Percentiles rank a stretch among this genome's conserved stretches.
phyloP scores from a whole-genome alignment of 35 echinoderm and acorn worm species.

The Apostichopus japonicus region DNA sequence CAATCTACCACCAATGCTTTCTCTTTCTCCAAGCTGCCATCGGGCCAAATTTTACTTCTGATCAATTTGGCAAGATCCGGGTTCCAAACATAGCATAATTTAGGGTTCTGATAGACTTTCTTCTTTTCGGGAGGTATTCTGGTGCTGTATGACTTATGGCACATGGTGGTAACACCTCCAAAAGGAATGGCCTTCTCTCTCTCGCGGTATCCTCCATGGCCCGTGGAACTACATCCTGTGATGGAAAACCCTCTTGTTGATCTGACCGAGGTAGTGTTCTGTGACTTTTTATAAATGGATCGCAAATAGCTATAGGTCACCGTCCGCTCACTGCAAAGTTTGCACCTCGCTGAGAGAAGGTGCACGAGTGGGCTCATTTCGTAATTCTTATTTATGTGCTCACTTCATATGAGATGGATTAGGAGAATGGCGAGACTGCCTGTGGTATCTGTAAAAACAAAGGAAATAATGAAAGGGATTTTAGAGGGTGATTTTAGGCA shows the following conservation, averaged over 20 bases:
- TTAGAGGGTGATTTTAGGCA: too few relatives aligned
- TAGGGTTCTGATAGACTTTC: conserved; percentile 55
- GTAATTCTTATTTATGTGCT: not conserved
- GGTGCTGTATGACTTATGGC: not conserved
- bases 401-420: not conserved
- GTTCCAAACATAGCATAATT: conserved; percentile 58
- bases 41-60: conserved; percentile 63
- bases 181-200: not conserved
- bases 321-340: not conserved
- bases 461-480: not conserved
- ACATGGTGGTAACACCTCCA: not conserved
- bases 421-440: not conserved
- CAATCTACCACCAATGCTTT: conserved; percentile 69
- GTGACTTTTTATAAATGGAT: not conserved
- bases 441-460: not conserved
- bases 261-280: not conserved
- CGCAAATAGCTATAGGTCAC: conserved; percentile 44
- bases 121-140: conserved; percentile 29
- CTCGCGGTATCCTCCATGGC: not conserved
- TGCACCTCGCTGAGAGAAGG: not conserved
- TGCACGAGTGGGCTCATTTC: not conserved
- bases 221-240: not conserved
- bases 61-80: conserved; percentile 60
- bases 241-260: not conserved
- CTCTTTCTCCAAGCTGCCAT: conserved; percentile 57